Conservation (phyloP, 2,888 invertebrate genomes). For the Watsonalla binaria region DNA sequence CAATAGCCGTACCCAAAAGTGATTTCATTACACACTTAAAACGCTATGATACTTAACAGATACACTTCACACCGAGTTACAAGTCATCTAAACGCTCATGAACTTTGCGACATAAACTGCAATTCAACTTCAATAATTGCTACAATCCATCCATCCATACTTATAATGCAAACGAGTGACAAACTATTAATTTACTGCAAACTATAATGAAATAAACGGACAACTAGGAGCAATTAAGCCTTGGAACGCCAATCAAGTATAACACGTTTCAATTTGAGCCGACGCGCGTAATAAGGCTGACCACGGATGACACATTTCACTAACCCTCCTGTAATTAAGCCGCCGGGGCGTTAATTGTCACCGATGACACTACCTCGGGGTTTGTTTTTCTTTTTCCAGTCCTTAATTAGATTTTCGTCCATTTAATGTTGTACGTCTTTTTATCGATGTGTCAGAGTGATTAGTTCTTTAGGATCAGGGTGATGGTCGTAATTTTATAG, state of each 20-base stretch:
- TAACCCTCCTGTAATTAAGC: constrained; percentile 65
- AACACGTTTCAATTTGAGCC: constrained; percentile 21
- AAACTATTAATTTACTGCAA: neutral
- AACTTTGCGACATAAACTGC: neutral
- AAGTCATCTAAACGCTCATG: neutral
- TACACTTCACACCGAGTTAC: neutral
- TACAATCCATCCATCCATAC: neutral
- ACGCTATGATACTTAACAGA: no score
- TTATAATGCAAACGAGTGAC: neutral
- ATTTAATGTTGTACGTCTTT: neutral
- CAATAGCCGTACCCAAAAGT: no score
- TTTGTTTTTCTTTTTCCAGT: constrained; percentile 40
- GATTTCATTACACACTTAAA: no score
- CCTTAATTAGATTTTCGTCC: neutral
- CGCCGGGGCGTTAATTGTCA: constrained; percentile 61
- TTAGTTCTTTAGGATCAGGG: no score
- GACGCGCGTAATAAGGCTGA: constrained; percentile 3
- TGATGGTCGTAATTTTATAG: no score
- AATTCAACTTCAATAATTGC: neutral
- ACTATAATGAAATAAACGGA: constrained; percentile 1
- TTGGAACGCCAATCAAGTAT: constrained; percentile 19
- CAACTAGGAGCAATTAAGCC: constrained; percentile 13
- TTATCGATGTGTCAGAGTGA: neutral
- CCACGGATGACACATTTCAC: constrained; percentile 62
- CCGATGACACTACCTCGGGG: constrained; percentile 38